These are phyloP conservation scores for Colostygia pectinataria DNA, from an alignment of 2,888 invertebrate genomes.

Conservation along the genomic window DNA sequence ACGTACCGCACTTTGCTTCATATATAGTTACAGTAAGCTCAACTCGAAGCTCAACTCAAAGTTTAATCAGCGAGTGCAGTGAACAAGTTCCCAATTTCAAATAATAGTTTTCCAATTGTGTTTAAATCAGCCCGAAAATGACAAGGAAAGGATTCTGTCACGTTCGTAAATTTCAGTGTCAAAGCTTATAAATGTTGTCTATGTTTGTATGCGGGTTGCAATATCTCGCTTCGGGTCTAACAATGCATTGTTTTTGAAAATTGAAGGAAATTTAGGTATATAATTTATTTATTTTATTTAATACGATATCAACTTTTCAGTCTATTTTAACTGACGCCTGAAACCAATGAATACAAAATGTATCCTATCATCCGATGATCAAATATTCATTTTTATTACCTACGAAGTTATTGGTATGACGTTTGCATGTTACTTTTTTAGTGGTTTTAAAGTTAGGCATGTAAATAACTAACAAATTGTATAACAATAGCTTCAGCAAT, in stretches of 20 bases:
- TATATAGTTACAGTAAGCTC: conserved; percentile 42
- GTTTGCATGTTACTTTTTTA: conserved; percentile 44
- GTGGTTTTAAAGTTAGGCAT: conserved; percentile 25
- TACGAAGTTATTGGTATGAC: conserved; percentile 42
- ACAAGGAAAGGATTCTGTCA: conserved; percentile 56
- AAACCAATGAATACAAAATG: conserved; percentile 20
- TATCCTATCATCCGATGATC: conserved; percentile 22
- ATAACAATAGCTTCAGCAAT: conserved; percentile 22
- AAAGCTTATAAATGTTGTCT: conserved; percentile 69
- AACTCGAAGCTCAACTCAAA: conserved; percentile 30
- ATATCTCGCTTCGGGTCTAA: conserved; percentile 54
- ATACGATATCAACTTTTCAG: neutral
- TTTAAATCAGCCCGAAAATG: conserved; percentile 47
- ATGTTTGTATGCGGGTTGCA: conserved; percentile 48
- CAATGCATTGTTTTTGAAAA: conserved; percentile 48
- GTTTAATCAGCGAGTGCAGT: conserved; percentile 50
- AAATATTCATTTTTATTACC: no score
- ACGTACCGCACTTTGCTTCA: conserved; percentile 54
- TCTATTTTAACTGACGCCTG: neutral
- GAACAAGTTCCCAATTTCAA: conserved; percentile 24
- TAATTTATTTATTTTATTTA: conserved; percentile 33
- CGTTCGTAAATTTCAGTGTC: conserved; percentile 77
- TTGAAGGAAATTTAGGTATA: conserved; percentile 47
- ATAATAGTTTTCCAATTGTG: conserved; percentile 32
- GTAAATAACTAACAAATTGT: conserved; percentile 22